These are phyloP conservation scores for Falcunculus frontatus DNA, from an alignment of 2,113 vertebrate species.

Conservation along the genomic window DNA sequence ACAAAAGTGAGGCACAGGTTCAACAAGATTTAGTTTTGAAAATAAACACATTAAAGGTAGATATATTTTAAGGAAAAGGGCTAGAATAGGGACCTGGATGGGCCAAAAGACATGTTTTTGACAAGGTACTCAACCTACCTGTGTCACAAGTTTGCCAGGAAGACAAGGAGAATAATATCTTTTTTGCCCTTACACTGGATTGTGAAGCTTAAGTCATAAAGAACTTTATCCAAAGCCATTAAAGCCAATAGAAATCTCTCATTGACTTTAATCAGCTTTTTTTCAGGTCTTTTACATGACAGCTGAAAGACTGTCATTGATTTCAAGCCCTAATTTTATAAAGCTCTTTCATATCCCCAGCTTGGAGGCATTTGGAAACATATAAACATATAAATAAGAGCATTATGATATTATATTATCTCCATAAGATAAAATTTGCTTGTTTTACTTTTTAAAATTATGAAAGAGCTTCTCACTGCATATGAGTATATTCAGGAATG, in stretches of 20 bases:
- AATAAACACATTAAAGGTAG: not conserved
- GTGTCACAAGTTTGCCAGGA: not conserved
- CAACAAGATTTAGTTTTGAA: not conserved
- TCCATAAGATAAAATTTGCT: not conserved
- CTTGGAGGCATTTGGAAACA: not conserved
- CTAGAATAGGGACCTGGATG: not conserved
- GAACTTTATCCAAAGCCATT: not conserved
- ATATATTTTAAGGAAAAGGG: not conserved
- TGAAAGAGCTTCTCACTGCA: not conserved
- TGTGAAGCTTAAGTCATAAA: not conserved
- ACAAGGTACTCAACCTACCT: not conserved
- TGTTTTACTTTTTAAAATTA: not conserved
- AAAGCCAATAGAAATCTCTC: slow-evolving; percentile 4
- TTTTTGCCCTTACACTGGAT: not conserved
- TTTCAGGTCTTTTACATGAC: not conserved
- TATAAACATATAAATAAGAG: not conserved
- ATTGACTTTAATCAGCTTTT: slow-evolving; percentile 26
- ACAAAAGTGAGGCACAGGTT: not conserved
- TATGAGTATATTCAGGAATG: not conserved
- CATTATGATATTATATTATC: not conserved
- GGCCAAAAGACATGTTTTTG: not conserved
- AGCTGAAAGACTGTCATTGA: not conserved
- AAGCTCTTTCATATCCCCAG: not conserved
- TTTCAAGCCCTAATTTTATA: not conserved
- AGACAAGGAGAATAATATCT: not conserved